Percentiles rank a stretch among this genome's conserved stretches.
Conservation (phyloP, 2,113 vertebrate genomes). For the Thinocorus orbignyianus region DNA sequence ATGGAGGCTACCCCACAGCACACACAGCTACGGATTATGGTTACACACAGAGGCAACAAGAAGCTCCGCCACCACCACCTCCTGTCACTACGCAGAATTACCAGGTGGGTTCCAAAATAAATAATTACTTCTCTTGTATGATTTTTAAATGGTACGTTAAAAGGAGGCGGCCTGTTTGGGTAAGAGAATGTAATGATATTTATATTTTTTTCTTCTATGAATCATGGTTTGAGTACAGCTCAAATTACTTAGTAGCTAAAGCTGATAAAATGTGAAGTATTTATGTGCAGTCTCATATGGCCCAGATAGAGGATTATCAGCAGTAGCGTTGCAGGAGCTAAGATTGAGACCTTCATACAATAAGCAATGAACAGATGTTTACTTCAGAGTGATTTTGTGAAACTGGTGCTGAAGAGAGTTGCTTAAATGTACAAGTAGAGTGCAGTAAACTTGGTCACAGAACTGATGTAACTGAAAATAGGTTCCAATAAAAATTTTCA, state of each 20-base stretch:
- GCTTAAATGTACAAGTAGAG: background rate
- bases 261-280: background rate
- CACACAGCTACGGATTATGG: constrained; percentile 89
- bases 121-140: background rate
- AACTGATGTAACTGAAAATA: background rate
- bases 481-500: background rate
- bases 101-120: constrained; percentile 73
- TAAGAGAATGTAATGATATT: background rate
- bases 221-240: background rate
- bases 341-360: background rate
- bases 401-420: background rate
- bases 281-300: background rate
- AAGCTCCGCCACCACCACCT: constrained; percentile 93
- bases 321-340: background rate
- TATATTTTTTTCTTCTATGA: background rate
- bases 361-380: background rate
- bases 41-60: constrained; percentile 91
- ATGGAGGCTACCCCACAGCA: constrained; percentile 89
- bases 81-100: constrained; percentile 96
- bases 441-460: background rate
- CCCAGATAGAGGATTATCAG: background rate
- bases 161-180: background rate
- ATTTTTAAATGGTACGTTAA: background rate
- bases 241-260: background rate
- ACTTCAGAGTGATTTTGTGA: background rate